These are phyloP conservation scores for Caenorhabditis angaria DNA, from an alignment of 2,888 invertebrate species.

Conservation along the genomic window DNA sequence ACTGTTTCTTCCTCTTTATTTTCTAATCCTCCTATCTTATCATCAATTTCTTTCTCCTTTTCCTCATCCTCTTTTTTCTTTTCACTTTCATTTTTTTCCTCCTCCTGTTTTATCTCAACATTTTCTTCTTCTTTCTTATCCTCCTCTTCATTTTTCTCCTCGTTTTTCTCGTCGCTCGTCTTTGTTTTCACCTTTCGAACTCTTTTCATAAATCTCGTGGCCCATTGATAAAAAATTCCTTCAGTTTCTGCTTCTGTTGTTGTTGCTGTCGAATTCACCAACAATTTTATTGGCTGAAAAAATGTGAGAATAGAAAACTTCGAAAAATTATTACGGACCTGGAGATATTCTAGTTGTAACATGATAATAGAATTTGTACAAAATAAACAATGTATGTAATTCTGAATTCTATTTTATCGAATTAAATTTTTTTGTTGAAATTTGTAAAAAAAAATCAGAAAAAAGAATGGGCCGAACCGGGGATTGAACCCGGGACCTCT, in stretches of 20 bases:
- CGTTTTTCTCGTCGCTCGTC: neutral
- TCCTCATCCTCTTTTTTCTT: conserved; percentile 10
- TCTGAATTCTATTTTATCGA: no score
- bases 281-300: conserved; percentile 30
- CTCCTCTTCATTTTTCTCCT: conserved; percentile 8
- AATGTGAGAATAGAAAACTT: neutral
- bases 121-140: conserved; percentile 11
- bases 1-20: conserved; percentile 7
- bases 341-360: neutral
- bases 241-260: conserved; percentile 3
- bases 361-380: no score
- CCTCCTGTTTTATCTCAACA: neutral
- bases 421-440: neutral
- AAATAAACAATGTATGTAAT: no score
- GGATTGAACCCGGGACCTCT: conserved; percentile 72
- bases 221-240: conserved; percentile 18
- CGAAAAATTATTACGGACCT: neutral
- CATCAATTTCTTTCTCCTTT: neutral
- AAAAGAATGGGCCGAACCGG: conserved; percentile 43
- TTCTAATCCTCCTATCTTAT: neutral
- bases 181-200: neutral
- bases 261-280: conserved; percentile 18
- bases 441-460: neutral
- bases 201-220: neutral
- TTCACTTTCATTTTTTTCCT: conserved; percentile 10